A percentile compares a stretch with the other conserved stretches of the same genome.
Conservation (phyloP, 2,113 vertebrate genomes). For the Zosterops borbonicus region DNA sequence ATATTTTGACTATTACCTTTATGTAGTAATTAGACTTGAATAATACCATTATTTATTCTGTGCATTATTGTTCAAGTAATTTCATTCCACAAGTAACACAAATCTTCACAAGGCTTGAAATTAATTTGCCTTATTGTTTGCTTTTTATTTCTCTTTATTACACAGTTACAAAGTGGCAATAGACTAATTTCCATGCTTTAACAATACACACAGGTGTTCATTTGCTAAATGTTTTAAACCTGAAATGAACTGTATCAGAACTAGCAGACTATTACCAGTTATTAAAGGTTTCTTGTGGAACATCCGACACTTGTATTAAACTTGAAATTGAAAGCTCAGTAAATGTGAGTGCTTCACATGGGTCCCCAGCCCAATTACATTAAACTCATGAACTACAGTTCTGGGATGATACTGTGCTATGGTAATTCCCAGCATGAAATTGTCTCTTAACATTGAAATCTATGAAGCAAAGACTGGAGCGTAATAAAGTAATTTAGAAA, state of each 20-base stretch:
- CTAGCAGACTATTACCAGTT: background rate
- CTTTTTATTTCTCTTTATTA: slow-evolving; percentile 29
- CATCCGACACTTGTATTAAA: background rate
- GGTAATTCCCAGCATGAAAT: slow-evolving; percentile 23
- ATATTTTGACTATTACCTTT: background rate
- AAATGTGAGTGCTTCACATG: background rate
- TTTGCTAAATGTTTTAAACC: background rate
- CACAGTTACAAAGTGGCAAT: background rate
- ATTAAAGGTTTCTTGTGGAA: slow-evolving; percentile 26
- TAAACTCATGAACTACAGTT: background rate
- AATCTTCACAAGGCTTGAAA: background rate
- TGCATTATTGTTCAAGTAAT: background rate
- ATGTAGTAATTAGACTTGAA: background rate
- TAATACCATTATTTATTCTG: background rate
- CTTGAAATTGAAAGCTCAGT: slow-evolving; percentile 27
- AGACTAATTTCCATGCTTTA: background rate
- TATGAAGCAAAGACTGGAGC: background rate
- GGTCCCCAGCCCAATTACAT: slow-evolving; percentile 3
- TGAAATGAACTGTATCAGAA: background rate
- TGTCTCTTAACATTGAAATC: background rate
- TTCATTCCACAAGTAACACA: background rate
- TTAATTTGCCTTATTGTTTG: slow-evolving; percentile 12
- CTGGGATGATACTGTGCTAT: background rate
- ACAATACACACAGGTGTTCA: background rate
- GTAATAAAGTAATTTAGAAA: slow-evolving; percentile 5